phyloP scores from a whole-genome alignment of 2,113 vertebrate genomes.

The Lipotes vexillifer region DNA sequence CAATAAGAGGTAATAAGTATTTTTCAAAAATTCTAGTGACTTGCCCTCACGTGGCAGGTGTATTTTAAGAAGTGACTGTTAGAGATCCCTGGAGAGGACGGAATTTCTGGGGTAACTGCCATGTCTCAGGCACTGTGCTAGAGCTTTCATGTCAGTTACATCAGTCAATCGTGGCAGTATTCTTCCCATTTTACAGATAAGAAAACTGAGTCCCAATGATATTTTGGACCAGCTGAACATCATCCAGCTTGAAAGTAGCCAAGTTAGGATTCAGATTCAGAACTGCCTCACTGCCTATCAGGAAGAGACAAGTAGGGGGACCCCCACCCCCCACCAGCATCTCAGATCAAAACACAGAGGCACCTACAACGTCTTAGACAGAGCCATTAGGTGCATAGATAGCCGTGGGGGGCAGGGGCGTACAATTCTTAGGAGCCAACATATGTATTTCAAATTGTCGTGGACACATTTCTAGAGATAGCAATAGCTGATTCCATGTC shows the following conservation, averaged over 20 bases:
- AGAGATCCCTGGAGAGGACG: background rate
- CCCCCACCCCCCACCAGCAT: background rate
- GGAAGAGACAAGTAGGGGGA: background rate
- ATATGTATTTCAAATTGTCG: background rate
- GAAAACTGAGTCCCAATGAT: background rate
- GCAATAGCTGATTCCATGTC: background rate
- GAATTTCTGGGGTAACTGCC: background rate
- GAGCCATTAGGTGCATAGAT: background rate
- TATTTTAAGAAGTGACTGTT: background rate
- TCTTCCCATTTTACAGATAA: background rate
- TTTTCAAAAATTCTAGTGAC: background rate
- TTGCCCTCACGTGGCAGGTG: background rate
- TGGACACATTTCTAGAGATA: background rate
- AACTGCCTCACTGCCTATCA: background rate
- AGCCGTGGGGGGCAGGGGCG: accelerated
- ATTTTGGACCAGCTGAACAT: background rate
- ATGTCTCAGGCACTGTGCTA: background rate
- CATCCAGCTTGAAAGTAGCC: background rate
- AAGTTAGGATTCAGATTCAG: background rate
- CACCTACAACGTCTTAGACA: background rate
- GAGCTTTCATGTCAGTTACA: background rate
- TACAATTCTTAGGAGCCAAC: background rate
- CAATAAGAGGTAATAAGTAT: background rate
- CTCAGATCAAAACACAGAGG: background rate
- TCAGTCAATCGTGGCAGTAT: background rate